Evolutionary conservation across 2,113 vertebrate genomes (phyloP), one percentile per base, ranked within the genome.

Genomic region (Scartelaos histophorus): DNA sequence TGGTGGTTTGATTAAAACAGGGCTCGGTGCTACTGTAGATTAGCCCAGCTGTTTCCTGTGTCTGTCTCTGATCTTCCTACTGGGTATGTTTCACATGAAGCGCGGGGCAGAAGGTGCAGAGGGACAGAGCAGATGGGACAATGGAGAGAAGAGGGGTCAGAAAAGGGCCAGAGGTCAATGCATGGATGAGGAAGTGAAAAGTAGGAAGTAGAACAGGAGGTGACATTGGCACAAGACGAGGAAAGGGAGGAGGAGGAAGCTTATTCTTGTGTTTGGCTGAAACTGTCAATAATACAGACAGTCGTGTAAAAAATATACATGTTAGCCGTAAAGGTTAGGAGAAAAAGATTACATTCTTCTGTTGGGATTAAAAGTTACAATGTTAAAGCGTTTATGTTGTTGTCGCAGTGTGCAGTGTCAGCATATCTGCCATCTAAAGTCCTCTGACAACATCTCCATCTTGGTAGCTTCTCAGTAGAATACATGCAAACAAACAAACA

Each of bases 31-130:
- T 85, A 85, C 86, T 79, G 87, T 85, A 90, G 90, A 91, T 93
- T 91, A 88, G 83, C 74, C 84, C 91, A 92, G 90, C 89, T 92
- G 91, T 86, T 92, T 92, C 90, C 90, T 82, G 79, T 79, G 85
- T 86, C 84, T 82, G 82, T 87, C 85, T 85, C 75, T 74, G 81
- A 85, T 87, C 68, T 90, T 92, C 87, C 86, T 85, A 88, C 62
- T 51, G 7, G 56, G 17, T 68, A 75, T 54, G 76, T 74, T 73
- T 60, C 57, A 24, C 64, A 57, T 22, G 21, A 64, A 71, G 24
- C 53, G 64, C 76, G 49, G 79, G 81, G 47, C 75, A 68, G 69
- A 71, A 43, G 73, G 78, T 54, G 65, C n/a, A 11, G 68, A 64
- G 65, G 66, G 84, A 73, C 67, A 9, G 70, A 60, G 65, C 62